Evolutionary conservation across 2,888 invertebrate species (phyloP).

Genomic region (Psococerastis gibbosa): DNA sequence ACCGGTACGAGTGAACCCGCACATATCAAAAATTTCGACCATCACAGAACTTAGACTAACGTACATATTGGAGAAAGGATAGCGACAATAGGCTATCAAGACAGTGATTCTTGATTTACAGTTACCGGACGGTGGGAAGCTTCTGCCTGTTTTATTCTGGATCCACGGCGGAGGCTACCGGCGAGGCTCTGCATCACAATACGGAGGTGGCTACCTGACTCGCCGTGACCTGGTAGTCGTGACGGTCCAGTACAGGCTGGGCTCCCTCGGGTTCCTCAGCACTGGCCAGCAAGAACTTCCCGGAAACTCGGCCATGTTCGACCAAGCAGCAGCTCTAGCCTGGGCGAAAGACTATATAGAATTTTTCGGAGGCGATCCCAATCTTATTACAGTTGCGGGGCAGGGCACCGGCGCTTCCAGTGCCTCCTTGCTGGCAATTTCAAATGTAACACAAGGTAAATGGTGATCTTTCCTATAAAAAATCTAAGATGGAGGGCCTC

Average conservation of each 20-base stretch:
- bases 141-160: conserved; percentile 18
- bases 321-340: conserved; percentile 15
- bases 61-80: no score
- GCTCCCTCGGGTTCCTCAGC: conserved; percentile 41
- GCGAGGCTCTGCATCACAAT: conserved; percentile 1
- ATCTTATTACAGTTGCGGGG: neutral
- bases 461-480: no score
- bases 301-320: conserved; percentile 46
- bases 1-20: no score
- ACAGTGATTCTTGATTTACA: no score
- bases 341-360: conserved; percentile 15
- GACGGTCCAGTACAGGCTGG: conserved; percentile 21
- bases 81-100: no score
- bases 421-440: neutral
- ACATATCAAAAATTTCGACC: no score
- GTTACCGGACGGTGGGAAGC: conserved; percentile 28
- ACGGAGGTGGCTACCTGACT: conserved; percentile 12
- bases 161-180: conserved; percentile 14
- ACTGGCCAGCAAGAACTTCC: conserved; percentile 39
- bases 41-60: no score
- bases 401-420: conserved; percentile 8
- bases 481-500: no score
- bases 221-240: conserved; percentile 14
- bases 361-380: conserved; percentile 11
- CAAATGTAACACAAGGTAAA: neutral